Percentiles rank a stretch among this genome's conserved stretches.
These are phyloP conservation scores for Ariolimax columbianus DNA, from an alignment of 2,888 invertebrate species.

Conservation along the genomic window DNA sequence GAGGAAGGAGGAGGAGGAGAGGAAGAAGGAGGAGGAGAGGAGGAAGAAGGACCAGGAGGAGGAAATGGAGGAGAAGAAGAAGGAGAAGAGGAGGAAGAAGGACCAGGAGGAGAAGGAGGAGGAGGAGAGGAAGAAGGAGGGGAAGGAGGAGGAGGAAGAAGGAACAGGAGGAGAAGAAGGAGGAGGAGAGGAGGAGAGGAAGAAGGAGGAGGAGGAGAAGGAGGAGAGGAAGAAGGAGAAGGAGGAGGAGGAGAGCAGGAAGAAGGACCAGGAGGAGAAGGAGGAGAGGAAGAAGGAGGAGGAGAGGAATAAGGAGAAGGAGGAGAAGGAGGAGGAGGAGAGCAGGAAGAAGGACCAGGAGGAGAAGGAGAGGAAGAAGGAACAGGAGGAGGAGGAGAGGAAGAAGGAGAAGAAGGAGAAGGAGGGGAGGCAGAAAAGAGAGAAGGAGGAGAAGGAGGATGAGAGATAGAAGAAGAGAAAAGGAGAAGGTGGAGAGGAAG, in stretches of 20 bases:
- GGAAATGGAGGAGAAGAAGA: too few relatives aligned
- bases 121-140: neutral
- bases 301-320: neutral
- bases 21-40: neutral
- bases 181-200: neutral
- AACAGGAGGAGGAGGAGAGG: neutral
- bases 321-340: too few relatives aligned
- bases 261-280: too few relatives aligned
- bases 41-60: too few relatives aligned
- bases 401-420: neutral
- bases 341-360: too few relatives aligned
- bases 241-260: too few relatives aligned
- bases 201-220: neutral
- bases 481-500: too few relatives aligned
- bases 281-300: neutral
- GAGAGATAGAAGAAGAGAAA: too few relatives aligned
- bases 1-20: neutral
- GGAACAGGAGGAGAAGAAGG: neutral
- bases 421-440: neutral
- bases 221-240: neutral
- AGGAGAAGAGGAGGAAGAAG: too few relatives aligned
- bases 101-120: too few relatives aligned
- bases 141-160: neutral
- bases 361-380: neutral
- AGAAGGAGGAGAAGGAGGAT: too few relatives aligned